Evolutionary conservation across 2,888 invertebrate genomes (phyloP).

Genomic region (Noctua fimbriata): DNA sequence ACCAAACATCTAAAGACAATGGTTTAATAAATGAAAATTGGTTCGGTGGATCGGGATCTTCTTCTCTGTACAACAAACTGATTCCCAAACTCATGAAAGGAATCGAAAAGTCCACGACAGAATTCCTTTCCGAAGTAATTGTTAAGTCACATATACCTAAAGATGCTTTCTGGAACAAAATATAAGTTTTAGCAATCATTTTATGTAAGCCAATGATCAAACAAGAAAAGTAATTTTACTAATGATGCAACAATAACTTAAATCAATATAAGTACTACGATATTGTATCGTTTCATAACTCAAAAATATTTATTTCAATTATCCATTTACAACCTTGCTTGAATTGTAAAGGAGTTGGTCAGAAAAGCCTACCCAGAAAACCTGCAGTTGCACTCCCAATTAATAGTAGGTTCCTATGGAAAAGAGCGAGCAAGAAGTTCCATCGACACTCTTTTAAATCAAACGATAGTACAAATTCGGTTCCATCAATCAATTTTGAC

Average conservation of each 20-base stretch:
- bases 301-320: background rate
- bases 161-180: conserved; percentile 94
- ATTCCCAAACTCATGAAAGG: conserved; percentile 99
- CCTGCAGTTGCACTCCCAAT: background rate
- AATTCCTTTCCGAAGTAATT: conserved; percentile 96
- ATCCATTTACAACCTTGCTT: background rate
- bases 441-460: background rate
- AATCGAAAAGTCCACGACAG: conserved; percentile 97
- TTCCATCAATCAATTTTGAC: background rate
- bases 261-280: background rate
- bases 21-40: conserved; percentile 97
- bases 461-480: background rate
- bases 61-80: conserved; percentile 95
- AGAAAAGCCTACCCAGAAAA: background rate
- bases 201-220: background rate
- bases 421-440: background rate
- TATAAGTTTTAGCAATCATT: background rate
- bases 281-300: background rate
- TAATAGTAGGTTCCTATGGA: background rate
- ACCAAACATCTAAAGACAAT: conserved; percentile 95
- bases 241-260: background rate
- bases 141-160: conserved; percentile 98
- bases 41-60: conserved; percentile 94
- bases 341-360: background rate
- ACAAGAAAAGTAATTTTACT: background rate